Evolutionary conservation across 2,888 invertebrate species (phyloP).

Genomic region (Macrophya alboannulata): DNA sequence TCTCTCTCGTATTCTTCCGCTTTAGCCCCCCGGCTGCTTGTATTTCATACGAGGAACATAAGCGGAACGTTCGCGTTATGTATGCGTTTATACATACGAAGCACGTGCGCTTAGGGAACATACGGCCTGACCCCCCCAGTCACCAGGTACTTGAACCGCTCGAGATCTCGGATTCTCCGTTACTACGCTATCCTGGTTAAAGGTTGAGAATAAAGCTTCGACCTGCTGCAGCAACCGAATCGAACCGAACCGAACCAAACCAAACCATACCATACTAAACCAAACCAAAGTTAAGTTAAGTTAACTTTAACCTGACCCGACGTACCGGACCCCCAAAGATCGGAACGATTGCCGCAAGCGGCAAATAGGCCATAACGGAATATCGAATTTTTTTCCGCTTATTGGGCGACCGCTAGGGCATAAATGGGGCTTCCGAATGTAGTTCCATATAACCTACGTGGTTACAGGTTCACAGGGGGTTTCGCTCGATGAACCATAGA

Average conservation of each 20-base stretch:
- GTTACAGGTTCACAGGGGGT: conserved; percentile 44
- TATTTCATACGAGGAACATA: not conserved
- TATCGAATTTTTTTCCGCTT: conserved; percentile 52
- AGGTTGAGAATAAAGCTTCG: conserved; percentile 46
- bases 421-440: conserved; percentile 52
- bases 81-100: conserved; percentile 48
- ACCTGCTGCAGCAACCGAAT: not conserved
- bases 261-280: not conserved
- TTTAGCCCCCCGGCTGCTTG: not conserved
- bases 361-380: conserved; percentile 41
- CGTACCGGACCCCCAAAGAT: not conserved
- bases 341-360: not conserved
- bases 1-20: not conserved
- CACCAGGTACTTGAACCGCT: conserved; percentile 54
- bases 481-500: conserved; percentile 34
- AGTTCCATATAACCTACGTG: conserved; percentile 36
- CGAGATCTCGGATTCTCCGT: conserved; percentile 50
- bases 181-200: conserved; percentile 17
- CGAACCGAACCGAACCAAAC: not conserved
- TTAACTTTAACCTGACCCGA: conserved; percentile 26
- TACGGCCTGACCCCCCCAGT: conserved; percentile 46
- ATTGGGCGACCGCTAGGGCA: conserved; percentile 50
- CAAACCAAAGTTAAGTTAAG: not conserved
- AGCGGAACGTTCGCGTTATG: not conserved
- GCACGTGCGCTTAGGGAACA: conserved; percentile 49